A percentile compares a stretch with the other conserved stretches of the same genome.
Evolutionary conservation across 2,888 invertebrate genomes (phyloP).

Genomic region (Lottia gigantea): DNA sequence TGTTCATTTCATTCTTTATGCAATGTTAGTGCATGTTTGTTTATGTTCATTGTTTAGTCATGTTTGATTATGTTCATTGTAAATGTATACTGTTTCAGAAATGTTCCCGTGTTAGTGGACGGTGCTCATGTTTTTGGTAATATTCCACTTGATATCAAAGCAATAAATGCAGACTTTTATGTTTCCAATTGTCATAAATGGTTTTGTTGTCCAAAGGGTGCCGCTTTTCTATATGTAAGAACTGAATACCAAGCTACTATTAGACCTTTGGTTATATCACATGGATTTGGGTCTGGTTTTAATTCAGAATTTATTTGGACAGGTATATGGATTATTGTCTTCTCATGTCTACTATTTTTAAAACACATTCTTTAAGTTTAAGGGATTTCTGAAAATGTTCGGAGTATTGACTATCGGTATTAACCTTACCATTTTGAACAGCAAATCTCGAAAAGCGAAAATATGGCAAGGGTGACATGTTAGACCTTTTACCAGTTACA

Average conservation of each 20-base stretch:
- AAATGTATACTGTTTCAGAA: no score
- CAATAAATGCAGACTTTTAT: slow-evolving; percentile 61
- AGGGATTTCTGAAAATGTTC: background rate
- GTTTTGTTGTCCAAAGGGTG: slow-evolving; percentile 65
- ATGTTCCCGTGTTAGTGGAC: slow-evolving; percentile 60
- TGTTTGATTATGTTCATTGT: background rate
- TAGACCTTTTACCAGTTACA: no score
- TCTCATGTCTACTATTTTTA: background rate
- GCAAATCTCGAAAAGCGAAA: no score
- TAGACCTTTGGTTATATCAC: slow-evolving; percentile 62
- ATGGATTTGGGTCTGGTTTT: slow-evolving; percentile 66
- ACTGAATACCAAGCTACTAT: slow-evolving; percentile 45
- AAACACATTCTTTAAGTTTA: background rate
- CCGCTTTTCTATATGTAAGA: slow-evolving; percentile 62
- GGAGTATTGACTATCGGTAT: background rate
- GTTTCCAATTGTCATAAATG: slow-evolving; percentile 66
- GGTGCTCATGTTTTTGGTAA: slow-evolving; percentile 66
- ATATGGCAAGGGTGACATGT: no score
- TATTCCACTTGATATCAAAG: slow-evolving; percentile 44
- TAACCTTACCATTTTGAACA: no score
- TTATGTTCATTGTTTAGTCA: no score
- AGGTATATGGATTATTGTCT: slow-evolving; percentile 40
- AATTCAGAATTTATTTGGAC: slow-evolving; percentile 66
- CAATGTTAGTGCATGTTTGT: no score
- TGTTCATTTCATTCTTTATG: no score